phyloP scores from a whole-genome alignment of 2,888 invertebrate species.

The Ephialtes manifestator region DNA sequence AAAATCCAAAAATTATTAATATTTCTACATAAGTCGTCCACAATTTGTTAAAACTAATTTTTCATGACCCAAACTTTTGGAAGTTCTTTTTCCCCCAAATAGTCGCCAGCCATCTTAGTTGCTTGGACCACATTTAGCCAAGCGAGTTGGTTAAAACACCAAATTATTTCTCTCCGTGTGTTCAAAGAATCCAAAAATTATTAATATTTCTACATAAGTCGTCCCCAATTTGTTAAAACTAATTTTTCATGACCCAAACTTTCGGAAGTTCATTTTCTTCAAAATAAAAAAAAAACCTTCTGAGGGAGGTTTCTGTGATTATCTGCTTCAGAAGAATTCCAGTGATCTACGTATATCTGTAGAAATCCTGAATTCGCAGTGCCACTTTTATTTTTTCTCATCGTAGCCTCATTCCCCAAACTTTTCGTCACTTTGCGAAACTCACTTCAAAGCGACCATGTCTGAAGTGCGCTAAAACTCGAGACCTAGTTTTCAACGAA shows the following conservation, averaged over 20 bases:
- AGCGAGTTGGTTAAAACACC: too few relatives aligned
- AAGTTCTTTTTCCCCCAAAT: not conserved
- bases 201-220: not conserved
- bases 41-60: not conserved
- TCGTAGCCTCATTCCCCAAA: conserved; percentile 23
- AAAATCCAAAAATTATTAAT: not conserved
- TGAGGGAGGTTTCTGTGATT: not conserved
- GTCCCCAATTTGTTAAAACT: not conserved
- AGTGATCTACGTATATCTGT: not conserved
- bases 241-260: not conserved
- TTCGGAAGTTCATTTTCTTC: not conserved
- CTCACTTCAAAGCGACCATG: conserved; percentile 15
- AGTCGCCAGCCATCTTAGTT: too few relatives aligned
- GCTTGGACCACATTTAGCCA: too few relatives aligned
- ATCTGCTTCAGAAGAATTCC: not conserved
- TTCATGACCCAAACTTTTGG: not conserved
- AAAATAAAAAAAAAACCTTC: not conserved
- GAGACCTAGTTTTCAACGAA: conserved; percentile 62
- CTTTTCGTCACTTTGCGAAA: conserved; percentile 47
- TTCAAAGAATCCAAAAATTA: not conserved
- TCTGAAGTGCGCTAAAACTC: conserved; percentile 35
- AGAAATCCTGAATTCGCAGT: not conserved
- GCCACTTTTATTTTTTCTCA: not conserved
- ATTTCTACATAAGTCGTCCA: not conserved
- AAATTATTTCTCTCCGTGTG: too few relatives aligned